Base-by-base conservation (phyloP, 2,888 invertebrate genomes). In the Syrista parreyssii region DNA sequence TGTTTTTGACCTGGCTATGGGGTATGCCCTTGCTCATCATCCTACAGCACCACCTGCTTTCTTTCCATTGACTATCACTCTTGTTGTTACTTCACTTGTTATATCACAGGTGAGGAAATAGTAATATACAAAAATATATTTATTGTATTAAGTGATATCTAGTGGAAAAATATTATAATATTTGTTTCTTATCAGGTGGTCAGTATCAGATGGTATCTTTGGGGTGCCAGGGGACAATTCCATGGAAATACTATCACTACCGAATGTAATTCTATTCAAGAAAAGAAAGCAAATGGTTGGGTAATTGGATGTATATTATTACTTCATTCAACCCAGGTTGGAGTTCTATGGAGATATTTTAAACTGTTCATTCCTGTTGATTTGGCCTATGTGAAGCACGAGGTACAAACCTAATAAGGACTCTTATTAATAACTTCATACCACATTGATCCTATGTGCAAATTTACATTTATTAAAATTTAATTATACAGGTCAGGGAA, bases 1-100 rank as follows among this genome's bases (percentile, higher is more conserved):
- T 81, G 97, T 97, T 11, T 97, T 97, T 91, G 97, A 97, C 92
- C 94, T 97, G 80, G 95, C 97, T 78, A 95, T 97, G 93, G 95
- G 96, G 73, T 97, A 97, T 91, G 96, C 97, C 34, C 93, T 97
- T 40, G 95, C 96, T 83, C 94, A 95, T 89, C 89, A 91, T 79
- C 82, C 86, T 4, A 76, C 80, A 68, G 86, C 87, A 31, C 88
- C 90, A n/a, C 77, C 88, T 4, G 82, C 85, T 9, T 84, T 91
- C 11, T 91, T 91, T 79, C 89, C 89, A 4, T 79, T 91, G 31
- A 90, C 96, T 82, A 92, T 96, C 83, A 93, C 94, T 74, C 94
- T 96, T 80, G 94, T 97, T 79, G 91, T 95, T 76, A 92, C 95
- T 4, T 96, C 97, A 11, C 93, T 96, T 75, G 90, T 97, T 74